These are phyloP conservation scores for Escarpia spicata DNA, from an alignment of 2,888 invertebrate species.

Conservation along the genomic window DNA sequence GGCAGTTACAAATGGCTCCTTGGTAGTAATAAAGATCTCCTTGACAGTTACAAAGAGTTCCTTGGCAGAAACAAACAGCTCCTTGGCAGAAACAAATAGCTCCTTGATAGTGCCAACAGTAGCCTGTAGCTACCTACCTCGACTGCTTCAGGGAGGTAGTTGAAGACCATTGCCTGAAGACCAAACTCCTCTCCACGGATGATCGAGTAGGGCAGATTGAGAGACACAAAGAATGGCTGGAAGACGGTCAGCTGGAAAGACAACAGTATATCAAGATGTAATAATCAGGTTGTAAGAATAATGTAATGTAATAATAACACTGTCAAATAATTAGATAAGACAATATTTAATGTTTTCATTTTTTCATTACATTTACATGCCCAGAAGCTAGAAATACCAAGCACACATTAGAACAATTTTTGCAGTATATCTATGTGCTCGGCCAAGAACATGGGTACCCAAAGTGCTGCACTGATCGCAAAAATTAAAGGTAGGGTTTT, in stretches of 20 bases:
- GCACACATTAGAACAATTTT: neutral
- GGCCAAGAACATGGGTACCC: neutral
- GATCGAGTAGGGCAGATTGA: constrained; percentile 88
- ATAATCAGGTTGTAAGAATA: too few relatives aligned
- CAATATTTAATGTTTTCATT: neutral
- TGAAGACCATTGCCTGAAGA: constrained; percentile 87
- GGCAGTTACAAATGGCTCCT: too few relatives aligned
- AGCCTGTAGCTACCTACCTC: neutral
- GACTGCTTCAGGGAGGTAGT: constrained; percentile 73
- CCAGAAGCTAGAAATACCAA: neutral
- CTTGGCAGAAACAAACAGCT: too few relatives aligned
- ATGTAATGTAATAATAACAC: neutral
- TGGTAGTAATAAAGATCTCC: too few relatives aligned
- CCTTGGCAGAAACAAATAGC: too few relatives aligned
- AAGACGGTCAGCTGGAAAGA: constrained; percentile 70
- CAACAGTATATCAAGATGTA: neutral
- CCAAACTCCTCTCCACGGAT: constrained; percentile 90
- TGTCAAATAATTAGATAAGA: neutral
- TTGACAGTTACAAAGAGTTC: too few relatives aligned
- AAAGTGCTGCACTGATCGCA: too few relatives aligned
- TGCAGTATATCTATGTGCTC: neutral
- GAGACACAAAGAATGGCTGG: constrained; percentile 84
- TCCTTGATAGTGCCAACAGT: neutral
- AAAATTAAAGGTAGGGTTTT: too few relatives aligned
- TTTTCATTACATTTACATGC: neutral